Evolutionary conservation across 1,140 invertebrate genomes (phyloP).

Genomic region (Metaphire vulgaris): DNA sequence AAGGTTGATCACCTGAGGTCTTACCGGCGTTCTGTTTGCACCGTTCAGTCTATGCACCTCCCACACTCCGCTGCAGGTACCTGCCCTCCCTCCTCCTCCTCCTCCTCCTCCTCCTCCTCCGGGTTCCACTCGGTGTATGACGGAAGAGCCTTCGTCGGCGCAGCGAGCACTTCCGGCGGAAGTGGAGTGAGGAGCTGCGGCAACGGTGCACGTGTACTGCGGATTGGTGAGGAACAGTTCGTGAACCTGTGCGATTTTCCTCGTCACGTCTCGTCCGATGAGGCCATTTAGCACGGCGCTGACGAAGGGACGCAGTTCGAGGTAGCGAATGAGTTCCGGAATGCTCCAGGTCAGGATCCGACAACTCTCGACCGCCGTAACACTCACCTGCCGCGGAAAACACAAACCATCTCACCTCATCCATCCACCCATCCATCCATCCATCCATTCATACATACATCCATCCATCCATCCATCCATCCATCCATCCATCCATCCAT

Average conservation of each 20-base stretch:
- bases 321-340: constrained; percentile 60
- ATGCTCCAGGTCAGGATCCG: constrained; percentile 71
- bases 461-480: no score
- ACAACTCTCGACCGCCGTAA: constrained; percentile 69
- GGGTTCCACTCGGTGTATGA: no score
- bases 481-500: no score
- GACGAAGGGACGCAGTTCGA: constrained; percentile 65
- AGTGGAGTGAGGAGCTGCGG: no score
- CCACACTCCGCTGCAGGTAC: neutral
- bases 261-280: constrained; percentile 77
- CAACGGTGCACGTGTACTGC: constrained; percentile 30
- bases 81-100: neutral
- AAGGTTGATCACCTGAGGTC: neutral
- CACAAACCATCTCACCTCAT: no score
- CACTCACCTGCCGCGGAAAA: constrained; percentile 60
- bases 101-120: neutral
- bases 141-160: no score
- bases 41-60: no score
- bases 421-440: no score
- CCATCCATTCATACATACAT: no score
- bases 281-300: constrained; percentile 68
- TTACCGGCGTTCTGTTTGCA: neutral
- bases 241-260: constrained; percentile 63
- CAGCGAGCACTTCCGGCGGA: no score
- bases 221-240: constrained; percentile 36